A percentile compares a stretch with the other conserved stretches of the same genome.
Evolutionary conservation across 2,888 invertebrate genomes (phyloP).

Genomic region (Trilocha varians): DNA sequence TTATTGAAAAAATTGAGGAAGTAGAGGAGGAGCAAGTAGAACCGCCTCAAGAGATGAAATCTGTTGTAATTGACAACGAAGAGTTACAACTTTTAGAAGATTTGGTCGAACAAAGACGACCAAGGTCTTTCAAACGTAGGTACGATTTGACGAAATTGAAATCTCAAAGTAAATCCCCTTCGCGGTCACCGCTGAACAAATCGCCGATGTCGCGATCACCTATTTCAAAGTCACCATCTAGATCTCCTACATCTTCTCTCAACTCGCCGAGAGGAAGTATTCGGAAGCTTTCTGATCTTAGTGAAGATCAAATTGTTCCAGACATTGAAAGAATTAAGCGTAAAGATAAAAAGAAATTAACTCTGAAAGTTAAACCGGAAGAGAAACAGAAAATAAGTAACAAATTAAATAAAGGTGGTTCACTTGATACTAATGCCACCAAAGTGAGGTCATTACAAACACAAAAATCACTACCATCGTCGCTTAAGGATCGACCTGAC

Average conservation of each 20-base stretch:
- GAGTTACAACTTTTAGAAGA: slow-evolving; percentile 72
- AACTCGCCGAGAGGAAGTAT: slow-evolving; percentile 69
- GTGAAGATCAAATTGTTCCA: slow-evolving; percentile 67
- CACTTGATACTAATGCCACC: slow-evolving; percentile 61
- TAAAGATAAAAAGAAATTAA: slow-evolving; percentile 62
- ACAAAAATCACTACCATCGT: slow-evolving; percentile 71
- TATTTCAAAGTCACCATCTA: slow-evolving; percentile 64
- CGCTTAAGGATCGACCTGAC: slow-evolving; percentile 65
- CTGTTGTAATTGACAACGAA: slow-evolving; percentile 72
- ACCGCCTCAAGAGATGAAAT: slow-evolving; percentile 42
- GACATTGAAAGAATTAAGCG: slow-evolving; percentile 66
- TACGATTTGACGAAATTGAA: slow-evolving; percentile 58
- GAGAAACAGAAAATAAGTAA: slow-evolving; percentile 51
- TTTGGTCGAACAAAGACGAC: slow-evolving; percentile 63
- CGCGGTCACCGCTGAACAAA: slow-evolving; percentile 59
- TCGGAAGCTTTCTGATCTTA: slow-evolving; percentile 64
- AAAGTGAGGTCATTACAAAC: slow-evolving; percentile 62
- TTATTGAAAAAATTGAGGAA: slow-evolving; percentile 63
- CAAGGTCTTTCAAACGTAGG: slow-evolving; percentile 63
- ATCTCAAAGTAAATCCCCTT: slow-evolving; percentile 51
- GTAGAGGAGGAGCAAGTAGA: slow-evolving; percentile 69
- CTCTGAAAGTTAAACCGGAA: slow-evolving; percentile 57
- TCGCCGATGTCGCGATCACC: slow-evolving; percentile 66
- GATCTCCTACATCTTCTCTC: slow-evolving; percentile 67
- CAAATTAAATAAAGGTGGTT: slow-evolving; percentile 65